These are phyloP conservation scores for Acipenser ruthenus DNA, from an alignment of 2,797 vertebrate genomes.

Conservation along the genomic window DNA sequence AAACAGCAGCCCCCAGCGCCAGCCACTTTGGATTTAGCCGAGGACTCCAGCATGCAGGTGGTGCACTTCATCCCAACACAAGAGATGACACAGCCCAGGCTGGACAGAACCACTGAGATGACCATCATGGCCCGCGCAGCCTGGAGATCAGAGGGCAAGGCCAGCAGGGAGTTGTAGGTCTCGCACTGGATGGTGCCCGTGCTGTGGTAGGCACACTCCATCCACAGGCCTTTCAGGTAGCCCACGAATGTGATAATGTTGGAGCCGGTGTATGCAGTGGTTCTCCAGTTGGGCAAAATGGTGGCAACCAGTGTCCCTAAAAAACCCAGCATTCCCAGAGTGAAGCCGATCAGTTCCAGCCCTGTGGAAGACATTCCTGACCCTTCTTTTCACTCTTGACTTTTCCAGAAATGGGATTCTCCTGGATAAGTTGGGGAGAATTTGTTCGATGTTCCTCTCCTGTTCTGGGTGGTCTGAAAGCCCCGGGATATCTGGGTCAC, in stretches of 20 bases:
- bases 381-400: not conserved
- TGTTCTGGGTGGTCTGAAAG: too few species aligned
- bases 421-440: slow-evolving; percentile 7
- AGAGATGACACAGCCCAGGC: slow-evolving; percentile 59
- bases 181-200: slow-evolving; percentile 91
- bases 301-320: slow-evolving; percentile 74
- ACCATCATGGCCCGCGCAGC: slow-evolving; percentile 88
- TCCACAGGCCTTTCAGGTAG: slow-evolving; percentile 88
- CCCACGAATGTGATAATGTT: slow-evolving; percentile 84
- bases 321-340: slow-evolving; percentile 74
- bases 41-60: slow-evolving; percentile 66
- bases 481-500: too few species aligned
- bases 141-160: slow-evolving; percentile 72
- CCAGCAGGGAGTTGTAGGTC: slow-evolving; percentile 88
- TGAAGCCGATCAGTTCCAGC: slow-evolving; percentile 81
- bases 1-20: slow-evolving; percentile 66
- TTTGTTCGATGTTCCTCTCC: too few species aligned
- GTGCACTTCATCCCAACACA: slow-evolving; percentile 87
- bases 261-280: slow-evolving; percentile 77
- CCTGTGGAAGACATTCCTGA: slow-evolving; percentile 69
- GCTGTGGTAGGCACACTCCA: slow-evolving; percentile 90
- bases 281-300: slow-evolving; percentile 80
- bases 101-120: slow-evolving; percentile 72
- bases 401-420: not conserved
- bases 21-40: slow-evolving; percentile 66